phyloP scores from a whole-genome alignment of 37 sponge, comb jelly and placozoan species.

The Lycopodina hypogea region DNA sequence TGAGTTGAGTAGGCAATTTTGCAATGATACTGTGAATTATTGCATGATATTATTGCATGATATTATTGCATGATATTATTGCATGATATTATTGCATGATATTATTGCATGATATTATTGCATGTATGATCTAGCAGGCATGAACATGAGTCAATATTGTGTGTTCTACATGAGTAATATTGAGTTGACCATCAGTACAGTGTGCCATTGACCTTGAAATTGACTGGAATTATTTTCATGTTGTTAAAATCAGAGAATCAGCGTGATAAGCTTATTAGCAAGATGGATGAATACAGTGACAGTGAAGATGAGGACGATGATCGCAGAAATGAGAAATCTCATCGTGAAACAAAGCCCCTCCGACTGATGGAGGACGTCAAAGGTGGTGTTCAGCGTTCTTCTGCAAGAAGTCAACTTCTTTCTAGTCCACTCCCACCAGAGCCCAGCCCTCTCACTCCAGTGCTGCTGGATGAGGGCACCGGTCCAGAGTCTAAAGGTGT shows the following conservation, averaged over 20 bases:
- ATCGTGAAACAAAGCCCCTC: constrained; percentile 25
- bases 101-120: too few species aligned
- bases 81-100: too few species aligned
- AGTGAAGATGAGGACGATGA: constrained; percentile 89
- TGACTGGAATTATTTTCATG: too few species aligned
- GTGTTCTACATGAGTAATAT: too few species aligned
- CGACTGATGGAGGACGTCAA: constrained; percentile 16
- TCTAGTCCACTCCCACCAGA: constrained; percentile 64
- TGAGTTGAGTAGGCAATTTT: too few species aligned
- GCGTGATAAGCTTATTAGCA: constrained; percentile 70
- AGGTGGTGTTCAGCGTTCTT: background rate
- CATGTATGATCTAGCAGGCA: too few species aligned
- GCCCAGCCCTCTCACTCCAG: constrained; percentile 67
- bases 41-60: too few species aligned
- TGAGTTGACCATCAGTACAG: too few species aligned
- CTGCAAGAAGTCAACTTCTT: background rate
- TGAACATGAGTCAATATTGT: too few species aligned
- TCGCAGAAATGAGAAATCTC: constrained; percentile 33
- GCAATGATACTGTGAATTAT: background rate
- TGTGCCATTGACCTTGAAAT: too few species aligned
- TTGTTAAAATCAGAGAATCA: constrained; percentile 75
- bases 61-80: too few species aligned
- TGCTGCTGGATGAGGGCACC: constrained; percentile 17
- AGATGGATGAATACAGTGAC: constrained; percentile 87
- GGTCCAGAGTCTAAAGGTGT: constrained; percentile 5